These are phyloP conservation scores for Octodon degus DNA, from an alignment of 2,113 vertebrate genomes.

Conservation along the genomic window DNA sequence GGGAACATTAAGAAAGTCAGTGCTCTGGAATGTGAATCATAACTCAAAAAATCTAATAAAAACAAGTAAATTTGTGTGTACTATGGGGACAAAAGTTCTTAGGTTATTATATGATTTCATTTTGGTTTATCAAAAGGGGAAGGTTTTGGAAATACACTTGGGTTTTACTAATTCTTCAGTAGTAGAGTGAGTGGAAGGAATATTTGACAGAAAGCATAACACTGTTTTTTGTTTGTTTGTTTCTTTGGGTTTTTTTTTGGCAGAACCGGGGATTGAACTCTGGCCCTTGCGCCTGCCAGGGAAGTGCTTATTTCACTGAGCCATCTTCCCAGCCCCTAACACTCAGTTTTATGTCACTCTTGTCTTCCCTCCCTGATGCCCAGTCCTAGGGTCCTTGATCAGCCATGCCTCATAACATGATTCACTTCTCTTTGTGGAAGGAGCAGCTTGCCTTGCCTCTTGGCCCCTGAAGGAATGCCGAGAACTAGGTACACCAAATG, in stretches of 20 bases:
- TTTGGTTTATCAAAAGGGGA: not conserved
- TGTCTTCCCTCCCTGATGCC: not conserved
- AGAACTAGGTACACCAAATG: not conserved
- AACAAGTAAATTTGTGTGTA: not conserved
- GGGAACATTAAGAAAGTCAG: not conserved
- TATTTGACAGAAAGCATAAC: not conserved
- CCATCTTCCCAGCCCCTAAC: too few relatives aligned
- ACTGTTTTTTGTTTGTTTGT: not conserved
- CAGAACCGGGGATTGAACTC: too few relatives aligned
- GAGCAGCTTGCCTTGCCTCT: not conserved
- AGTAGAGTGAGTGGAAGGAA: not conserved
- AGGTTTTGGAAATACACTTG: not conserved
- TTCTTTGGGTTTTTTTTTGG: too few relatives aligned
- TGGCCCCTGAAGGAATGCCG: not conserved
- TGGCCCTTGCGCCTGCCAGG: too few relatives aligned
- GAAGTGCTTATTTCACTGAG: too few relatives aligned
- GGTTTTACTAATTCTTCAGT: not conserved
- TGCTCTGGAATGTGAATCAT: not conserved
- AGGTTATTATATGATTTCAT: conserved; percentile 23
- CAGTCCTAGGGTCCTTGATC: not conserved
- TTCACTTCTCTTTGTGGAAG: not conserved
- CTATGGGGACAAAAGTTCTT: not conserved
- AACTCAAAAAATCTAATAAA: not conserved
- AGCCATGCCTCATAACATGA: too few relatives aligned
- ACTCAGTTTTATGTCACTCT: not conserved